Conservation (phyloP, 2,888 invertebrate genomes). For the Micoletzkya japonica region DNA sequence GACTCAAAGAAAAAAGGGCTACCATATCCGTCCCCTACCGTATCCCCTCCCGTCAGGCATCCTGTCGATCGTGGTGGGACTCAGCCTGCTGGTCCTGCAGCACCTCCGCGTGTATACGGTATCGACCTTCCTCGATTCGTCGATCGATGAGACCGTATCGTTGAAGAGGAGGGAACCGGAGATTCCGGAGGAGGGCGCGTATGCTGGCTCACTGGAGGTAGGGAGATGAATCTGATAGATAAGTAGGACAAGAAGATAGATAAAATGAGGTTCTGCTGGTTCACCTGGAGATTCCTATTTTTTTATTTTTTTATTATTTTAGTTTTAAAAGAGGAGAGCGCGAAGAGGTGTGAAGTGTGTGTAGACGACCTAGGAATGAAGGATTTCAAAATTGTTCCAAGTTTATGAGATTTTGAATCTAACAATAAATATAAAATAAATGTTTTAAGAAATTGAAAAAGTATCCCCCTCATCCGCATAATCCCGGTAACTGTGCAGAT, state of each 20-base stretch:
- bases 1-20: background rate
- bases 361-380: too few relatives aligned
- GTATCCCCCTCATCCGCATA: conserved; percentile 5
- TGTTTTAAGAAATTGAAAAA: background rate
- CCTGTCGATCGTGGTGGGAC: conserved; percentile 47
- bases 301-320: too few relatives aligned
- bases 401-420: too few relatives aligned
- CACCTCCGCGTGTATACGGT: conserved; percentile 54
- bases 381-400: too few relatives aligned
- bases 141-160: conserved; percentile 54
- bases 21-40: background rate
- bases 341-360: too few relatives aligned
- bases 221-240: too few relatives aligned
- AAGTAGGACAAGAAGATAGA: too few relatives aligned
- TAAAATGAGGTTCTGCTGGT: too few relatives aligned
- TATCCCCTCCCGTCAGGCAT: conserved; percentile 36
- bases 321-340: too few relatives aligned
- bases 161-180: conserved; percentile 34
- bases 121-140: conserved; percentile 55
- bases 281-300: too few relatives aligned
- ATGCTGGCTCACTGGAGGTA: too few relatives aligned
- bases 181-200: conserved; percentile 28
- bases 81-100: conserved; percentile 49
- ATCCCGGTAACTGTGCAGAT: too few relatives aligned
- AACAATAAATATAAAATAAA: background rate